Evolutionary conservation across 64 coral and sea anemone species (phyloP), one percentile per base, ranked within the genome.

Genomic region (Platygyra sinensis): DNA sequence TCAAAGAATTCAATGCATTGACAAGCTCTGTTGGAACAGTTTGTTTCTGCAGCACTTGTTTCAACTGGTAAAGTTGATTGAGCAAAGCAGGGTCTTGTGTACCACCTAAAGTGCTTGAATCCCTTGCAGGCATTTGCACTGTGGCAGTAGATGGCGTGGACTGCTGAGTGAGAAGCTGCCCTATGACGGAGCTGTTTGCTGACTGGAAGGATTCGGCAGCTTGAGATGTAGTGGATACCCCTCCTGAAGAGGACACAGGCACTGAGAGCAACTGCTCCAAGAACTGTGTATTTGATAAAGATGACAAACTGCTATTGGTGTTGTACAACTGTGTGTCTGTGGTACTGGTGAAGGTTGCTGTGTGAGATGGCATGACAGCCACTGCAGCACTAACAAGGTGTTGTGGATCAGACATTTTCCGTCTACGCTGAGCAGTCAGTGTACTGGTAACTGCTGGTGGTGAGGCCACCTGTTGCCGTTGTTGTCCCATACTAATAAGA

Each of bases 401-500:
- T 64, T 83, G 62, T 64, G 81, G 81, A 72, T 67, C 63, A 51
- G 81, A 85, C 81, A 85, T 72, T 63, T 90, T 39, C 51, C 54
- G 79, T 18, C 65, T 80, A 1, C 55, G 30, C 33, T 60, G 89
- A 5, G 52, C 10, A 18, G 62, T 67, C 64, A 74, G 25, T 72
- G 65, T 10, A 2, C 22, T 27, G 10, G 65, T 27, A 27, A 27
- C 65, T 69, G 65, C 65, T 69, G 65, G 65, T 11, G 28, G 16
- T 74, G 32, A 78, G 55, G 80, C 52, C 10, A 38, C 46, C 19
- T 50, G 87, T 75, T 72, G 88, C 14, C 50, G 89, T 73, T 33
- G 78, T 83, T 72, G 89, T 62, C 77, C 89, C 32, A 85, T 25
- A 85, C 38, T 85, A 69, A 97, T 30, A 42, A 97, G 59, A 67